Evolutionary conservation across 2,113 vertebrate species (phyloP), one percentile per base, ranked within the genome.

Genomic region (Alligator sinensis): DNA sequence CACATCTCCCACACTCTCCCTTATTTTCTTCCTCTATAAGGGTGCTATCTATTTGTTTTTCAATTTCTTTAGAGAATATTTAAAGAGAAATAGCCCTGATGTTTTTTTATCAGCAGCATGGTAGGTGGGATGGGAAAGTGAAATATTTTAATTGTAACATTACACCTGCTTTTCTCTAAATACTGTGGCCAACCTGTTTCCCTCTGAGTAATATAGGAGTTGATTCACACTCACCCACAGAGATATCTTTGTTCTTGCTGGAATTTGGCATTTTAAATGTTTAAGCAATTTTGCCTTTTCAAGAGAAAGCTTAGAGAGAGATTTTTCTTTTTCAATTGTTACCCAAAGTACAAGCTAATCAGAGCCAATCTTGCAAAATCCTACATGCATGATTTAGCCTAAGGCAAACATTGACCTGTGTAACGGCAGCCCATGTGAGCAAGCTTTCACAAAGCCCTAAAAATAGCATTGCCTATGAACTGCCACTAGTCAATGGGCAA

Each of bases 141-240:
- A 91, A 87, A 24, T 79, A 62, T 77, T 96, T 93, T 83, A 85
- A 88, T 86, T 95, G 90, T 84, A 75, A 60, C 74, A 3, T 7
- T 92, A 70, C 70, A 87, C 81, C 74, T 95, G 66, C 17, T 91
- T 72, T 89, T 90, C 84, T 91, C 28, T 85, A 93, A 91, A 57
- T 82, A 63, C 77, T 78, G 74, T 17, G 80, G 27, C 64, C 94
- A 96, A 90, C 87, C 80, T 96, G 58, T 72, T 95, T 86, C 27
- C 80, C 58, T 25, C 13, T 93, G 85, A 94, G 77, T 94, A 90
- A 95, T 95, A 95, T 90, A 91, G 63, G 57, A 92, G 66, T 83
- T 93, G 80, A 94, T 84, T 93, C 90, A 97, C 84, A 92, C 63
- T 96, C 81, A 95, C 79, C 89, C 92, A 95, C 81, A 93, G 91